Evolutionary conservation across 2,797 vertebrate genomes (phyloP).

Genomic region (Argya squamiceps): DNA sequence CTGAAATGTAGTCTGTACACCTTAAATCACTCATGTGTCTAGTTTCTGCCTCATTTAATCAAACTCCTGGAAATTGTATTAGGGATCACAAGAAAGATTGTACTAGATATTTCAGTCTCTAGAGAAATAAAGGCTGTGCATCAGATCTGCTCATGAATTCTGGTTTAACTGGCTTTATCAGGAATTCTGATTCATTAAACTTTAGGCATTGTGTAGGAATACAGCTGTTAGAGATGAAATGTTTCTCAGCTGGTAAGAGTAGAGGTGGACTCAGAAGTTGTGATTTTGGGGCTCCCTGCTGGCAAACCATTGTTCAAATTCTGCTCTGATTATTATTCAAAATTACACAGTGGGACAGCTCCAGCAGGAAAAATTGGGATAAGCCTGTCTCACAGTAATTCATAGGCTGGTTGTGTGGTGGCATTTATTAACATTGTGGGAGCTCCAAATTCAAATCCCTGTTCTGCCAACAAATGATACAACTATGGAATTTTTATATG

Average conservation of each 20-base stretch:
- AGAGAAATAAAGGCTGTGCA: not conserved
- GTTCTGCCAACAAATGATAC: not conserved
- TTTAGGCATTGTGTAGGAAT: not conserved
- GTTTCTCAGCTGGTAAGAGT: not conserved
- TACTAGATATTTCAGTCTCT: not conserved
- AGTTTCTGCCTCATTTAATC: not conserved
- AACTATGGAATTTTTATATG: not conserved
- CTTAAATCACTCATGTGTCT: not conserved
- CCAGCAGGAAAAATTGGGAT: not conserved
- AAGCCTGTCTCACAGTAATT: conserved; percentile 1
- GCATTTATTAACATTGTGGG: not conserved
- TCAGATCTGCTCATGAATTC: not conserved
- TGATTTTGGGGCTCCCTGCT: not conserved
- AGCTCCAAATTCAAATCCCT: not conserved
- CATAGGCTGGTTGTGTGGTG: not conserved
- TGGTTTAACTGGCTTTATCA: not conserved
- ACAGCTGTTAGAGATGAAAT: not conserved
- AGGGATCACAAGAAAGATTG: not conserved
- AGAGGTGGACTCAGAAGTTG: not conserved
- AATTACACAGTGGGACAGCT: not conserved
- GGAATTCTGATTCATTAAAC: not conserved
- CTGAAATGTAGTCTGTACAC: not conserved
- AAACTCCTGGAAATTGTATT: not conserved
- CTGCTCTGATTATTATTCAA: not conserved
- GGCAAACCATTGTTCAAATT: not conserved